Evolutionary conservation across 2,797 vertebrate species (phyloP), one percentile per base, ranked within the genome.

Genomic region (Notolabrus celidotus): DNA sequence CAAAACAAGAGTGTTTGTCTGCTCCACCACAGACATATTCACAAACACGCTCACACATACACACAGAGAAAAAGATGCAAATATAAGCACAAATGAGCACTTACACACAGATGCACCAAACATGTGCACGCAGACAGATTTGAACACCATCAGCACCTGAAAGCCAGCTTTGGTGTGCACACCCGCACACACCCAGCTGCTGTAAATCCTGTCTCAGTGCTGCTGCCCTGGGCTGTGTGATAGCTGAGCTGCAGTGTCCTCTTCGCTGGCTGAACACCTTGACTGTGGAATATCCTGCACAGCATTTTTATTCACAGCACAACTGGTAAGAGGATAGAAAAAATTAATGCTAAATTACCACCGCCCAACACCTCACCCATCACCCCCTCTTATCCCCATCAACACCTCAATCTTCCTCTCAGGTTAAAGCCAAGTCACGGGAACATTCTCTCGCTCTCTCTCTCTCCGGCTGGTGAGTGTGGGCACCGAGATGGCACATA

Each of bases 301-400:
- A 76, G 77, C 84, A 86, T 88, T 89, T 88, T 89, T 77, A 90
- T 89, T 91, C 89, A 84, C 73, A 66, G 80, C 89, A 86, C 84
- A 86, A 85, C 83, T 80, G 68, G 79, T 29, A 71, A 84, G 80
- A 75, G 73, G 88, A 78, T 70, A 67, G 64, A 36, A 51, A 77
- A 79, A 79, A 60, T 46, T 31, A 86, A 76, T 75, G 61, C 73
- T 77, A 79, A 82, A 83, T 72, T 67, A 73, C 64, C 59, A 41
- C 41, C n/a, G 5, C 33, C 66, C 39, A 19, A 16, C 25, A 16
- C 12, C 19, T 49, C 59, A 17, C 38, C 53, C 46, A 10, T 39
- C 57, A 7, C 19, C 16, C 42, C 20, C 20, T 31, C 3, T 34
- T 36, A 17, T 16, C 31, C 67, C 65, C 65, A 23, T 25, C 41